These are phyloP conservation scores for Halcyon senegalensis DNA, from an alignment of 2,113 vertebrate genomes.

Conservation along the genomic window DNA sequence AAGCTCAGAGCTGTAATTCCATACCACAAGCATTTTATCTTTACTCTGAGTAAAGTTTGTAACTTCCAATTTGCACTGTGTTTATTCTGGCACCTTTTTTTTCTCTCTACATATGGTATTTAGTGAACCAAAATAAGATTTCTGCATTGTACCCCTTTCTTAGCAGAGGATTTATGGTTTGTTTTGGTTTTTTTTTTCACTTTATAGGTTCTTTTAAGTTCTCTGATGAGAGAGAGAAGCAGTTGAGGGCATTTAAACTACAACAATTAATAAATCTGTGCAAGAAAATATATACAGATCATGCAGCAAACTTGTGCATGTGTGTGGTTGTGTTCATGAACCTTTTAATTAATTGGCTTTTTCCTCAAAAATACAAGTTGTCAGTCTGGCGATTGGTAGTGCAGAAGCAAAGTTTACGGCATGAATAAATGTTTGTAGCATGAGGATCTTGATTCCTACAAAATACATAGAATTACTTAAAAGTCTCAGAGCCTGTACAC, in stretches of 20 bases:
- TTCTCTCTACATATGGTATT: background rate
- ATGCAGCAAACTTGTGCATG: background rate
- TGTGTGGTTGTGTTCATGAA: background rate
- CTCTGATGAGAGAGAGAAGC: background rate
- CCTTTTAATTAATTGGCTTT: slow-evolving; percentile 3
- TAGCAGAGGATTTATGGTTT: background rate
- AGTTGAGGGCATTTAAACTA: background rate
- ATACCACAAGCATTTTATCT: background rate
- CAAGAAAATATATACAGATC: background rate
- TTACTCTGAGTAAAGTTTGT: background rate
- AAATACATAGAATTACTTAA: background rate
- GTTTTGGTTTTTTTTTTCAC: background rate
- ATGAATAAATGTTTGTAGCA: background rate
- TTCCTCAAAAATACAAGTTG: background rate
- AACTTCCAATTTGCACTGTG: background rate
- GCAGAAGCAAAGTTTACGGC: background rate
- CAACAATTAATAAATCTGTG: background rate
- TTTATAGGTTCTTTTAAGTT: background rate
- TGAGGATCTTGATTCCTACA: background rate
- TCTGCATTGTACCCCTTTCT: background rate
- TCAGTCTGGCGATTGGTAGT: background rate
- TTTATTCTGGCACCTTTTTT: background rate
- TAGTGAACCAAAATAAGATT: background rate
- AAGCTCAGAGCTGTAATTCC: background rate
- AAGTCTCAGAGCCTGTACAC: background rate